Conservation (phyloP, 2,888 invertebrate species). For the Agrilus cyanescens region DNA sequence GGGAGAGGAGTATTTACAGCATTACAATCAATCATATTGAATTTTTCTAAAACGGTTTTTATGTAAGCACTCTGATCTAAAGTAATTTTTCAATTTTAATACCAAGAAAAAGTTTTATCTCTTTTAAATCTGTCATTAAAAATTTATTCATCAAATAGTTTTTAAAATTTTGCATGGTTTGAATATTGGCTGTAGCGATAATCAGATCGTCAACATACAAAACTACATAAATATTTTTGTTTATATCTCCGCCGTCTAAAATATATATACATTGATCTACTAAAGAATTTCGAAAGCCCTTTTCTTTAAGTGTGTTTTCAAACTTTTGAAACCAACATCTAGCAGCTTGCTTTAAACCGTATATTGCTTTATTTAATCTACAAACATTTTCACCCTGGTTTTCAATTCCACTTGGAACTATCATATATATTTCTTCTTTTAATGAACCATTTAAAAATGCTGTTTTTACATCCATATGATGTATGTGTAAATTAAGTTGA, state of each 20-base stretch:
- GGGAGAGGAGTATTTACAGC: slow-evolving; percentile 1
- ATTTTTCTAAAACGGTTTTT: slow-evolving; percentile 14
- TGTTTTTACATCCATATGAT: slow-evolving; percentile 19
- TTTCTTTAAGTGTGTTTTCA: slow-evolving; percentile 6
- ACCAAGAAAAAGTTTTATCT: slow-evolving; percentile 15
- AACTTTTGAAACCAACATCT: slow-evolving; percentile 12
- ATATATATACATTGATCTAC: slow-evolving; percentile 14
- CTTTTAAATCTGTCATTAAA: slow-evolving; percentile 16
- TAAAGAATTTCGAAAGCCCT: slow-evolving; percentile 8
- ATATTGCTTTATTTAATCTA: slow-evolving; percentile 18
- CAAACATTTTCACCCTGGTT: slow-evolving; percentile 9
- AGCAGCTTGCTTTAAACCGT: slow-evolving; percentile 19
- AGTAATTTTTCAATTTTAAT: slow-evolving; percentile 12
- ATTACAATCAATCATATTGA: slow-evolving; percentile 16
- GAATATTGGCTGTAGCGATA: slow-evolving; percentile 6
- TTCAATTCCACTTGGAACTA: slow-evolving; percentile 10
- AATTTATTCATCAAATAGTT: slow-evolving; percentile 14
- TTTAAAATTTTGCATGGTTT: slow-evolving; percentile 14
- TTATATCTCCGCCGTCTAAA: slow-evolving; percentile 6
- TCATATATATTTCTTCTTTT: slow-evolving; percentile 18
- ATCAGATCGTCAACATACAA: slow-evolving; percentile 16
- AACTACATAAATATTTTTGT: slow-evolving; percentile 13
- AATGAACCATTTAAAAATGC: slow-evolving; percentile 20
- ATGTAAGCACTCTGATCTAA: slow-evolving; percentile 13
- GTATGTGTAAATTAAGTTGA: slow-evolving; percentile 14